Base-by-base conservation (phyloP, 2,113 vertebrate genomes). In the Melierax canorus region DNA sequence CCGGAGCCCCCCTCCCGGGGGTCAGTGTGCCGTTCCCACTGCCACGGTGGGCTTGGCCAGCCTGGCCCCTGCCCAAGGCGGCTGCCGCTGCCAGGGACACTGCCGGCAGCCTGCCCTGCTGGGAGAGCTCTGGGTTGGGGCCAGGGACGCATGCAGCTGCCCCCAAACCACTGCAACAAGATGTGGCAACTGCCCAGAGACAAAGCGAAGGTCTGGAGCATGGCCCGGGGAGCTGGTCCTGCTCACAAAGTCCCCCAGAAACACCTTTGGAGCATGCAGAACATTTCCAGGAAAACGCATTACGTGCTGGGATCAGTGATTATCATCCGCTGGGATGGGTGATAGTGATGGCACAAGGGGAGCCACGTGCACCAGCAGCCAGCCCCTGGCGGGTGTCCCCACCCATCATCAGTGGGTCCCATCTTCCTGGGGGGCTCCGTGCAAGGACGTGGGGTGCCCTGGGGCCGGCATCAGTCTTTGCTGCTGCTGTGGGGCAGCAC, bases 401-500 rank as follows among this genome's bases (percentile, higher is more conserved):
- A 2, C 12, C 32, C 24, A 3, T 15, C 32, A 1, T 43, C 12
- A 12, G 26, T 2, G 6, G 32, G 78, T n/a, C 34, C 32, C 7
- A 1, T 27, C 19, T 16, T 48, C 20, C 41, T 2, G 2, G n/a
- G 34, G 64, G 64, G 10, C 27, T 59, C 34, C 2, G 30, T 20
- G 45, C 6, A 1, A 29, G 36, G 64, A 30, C 7, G 0, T 4
- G 45, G n/a, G 29, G 53, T 56, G 67, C 39, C 41, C 26, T 1
- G 2, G 15, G 19, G 6, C 8, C 0, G 13, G 34, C 34, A 8
- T 98, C 92, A 98, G 4, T 79, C 88, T 12, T 97, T 58, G 7
- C 93, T 98, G 76, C 15, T 21, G 39, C 88, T 74, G 2, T 45
- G 55, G 19, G 22, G 27, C 10, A 96, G 97, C 97, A 94, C 97